phyloP scores from a whole-genome alignment of 2,888 invertebrate genomes.

The Myopa testacea region DNA sequence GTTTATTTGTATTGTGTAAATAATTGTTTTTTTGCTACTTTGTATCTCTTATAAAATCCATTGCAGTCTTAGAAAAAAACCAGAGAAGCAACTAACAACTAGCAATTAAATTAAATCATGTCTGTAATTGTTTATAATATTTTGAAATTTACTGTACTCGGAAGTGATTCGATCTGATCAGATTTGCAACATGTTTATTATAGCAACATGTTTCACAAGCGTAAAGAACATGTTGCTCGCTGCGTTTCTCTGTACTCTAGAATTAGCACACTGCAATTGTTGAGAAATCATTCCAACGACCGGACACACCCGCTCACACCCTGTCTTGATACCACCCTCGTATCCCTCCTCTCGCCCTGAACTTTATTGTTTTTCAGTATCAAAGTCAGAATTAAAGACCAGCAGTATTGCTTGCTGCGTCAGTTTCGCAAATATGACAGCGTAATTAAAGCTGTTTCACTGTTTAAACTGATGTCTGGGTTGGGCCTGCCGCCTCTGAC shows the following conservation, averaged over 20 bases:
- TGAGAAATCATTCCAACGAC: neutral
- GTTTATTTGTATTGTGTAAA: constrained; percentile 23
- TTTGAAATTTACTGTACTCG: neutral
- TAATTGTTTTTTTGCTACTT: constrained; percentile 28
- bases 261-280: constrained; percentile 10
- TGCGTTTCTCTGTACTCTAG: neutral
- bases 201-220: constrained; percentile 5
- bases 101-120: constrained; percentile 9
- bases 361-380: neutral
- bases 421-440: constrained; percentile 31
- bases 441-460: constrained; percentile 31
- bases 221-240: neutral
- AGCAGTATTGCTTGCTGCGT: constrained; percentile 13
- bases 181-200: constrained; percentile 14
- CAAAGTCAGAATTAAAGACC: neutral
- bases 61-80: neutral
- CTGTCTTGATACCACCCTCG: neutral
- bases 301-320: too few species aligned
- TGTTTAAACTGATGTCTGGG: constrained; percentile 23
- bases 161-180: constrained; percentile 2
- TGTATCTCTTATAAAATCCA: neutral
- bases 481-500: constrained; percentile 4
- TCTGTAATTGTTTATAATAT: neutral
- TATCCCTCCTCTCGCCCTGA: neutral
- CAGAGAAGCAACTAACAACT: neutral